These are phyloP conservation scores for Drosophila ochracea DNA, from an alignment of 2,888 invertebrate genomes.

Conservation along the genomic window DNA sequence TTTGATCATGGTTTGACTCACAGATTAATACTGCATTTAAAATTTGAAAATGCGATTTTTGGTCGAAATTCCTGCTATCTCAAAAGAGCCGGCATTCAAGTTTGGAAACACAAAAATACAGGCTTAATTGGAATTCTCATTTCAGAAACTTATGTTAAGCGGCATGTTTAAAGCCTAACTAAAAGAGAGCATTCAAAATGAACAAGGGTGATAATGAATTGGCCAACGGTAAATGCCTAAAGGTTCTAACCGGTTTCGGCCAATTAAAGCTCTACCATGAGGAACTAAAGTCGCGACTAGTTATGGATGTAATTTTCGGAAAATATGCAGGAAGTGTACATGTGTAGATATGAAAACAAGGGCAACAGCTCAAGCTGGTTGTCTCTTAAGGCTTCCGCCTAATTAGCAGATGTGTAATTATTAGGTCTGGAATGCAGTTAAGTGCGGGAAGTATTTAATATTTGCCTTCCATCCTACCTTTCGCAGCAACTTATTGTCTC, in stretches of 20 bases:
- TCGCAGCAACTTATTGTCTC: constrained; percentile 70
- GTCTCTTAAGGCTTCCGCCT: constrained; percentile 62
- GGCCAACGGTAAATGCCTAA: constrained; percentile 19
- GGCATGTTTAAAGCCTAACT: neutral
- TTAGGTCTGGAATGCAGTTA: constrained; percentile 31
- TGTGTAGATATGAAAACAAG: neutral
- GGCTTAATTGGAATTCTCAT: neutral
- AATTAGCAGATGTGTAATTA: constrained; percentile 65
- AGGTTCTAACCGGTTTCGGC: constrained; percentile 13
- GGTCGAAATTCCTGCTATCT: neutral
- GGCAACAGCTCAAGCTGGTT: neutral
- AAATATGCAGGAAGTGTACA: neutral
- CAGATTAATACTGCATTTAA: neutral
- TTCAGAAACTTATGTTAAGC: constrained; percentile 9
- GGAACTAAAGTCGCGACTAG: constrained; percentile 9
- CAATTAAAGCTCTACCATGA: neutral
- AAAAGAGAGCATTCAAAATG: neutral
- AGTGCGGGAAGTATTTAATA: constrained; percentile 8
- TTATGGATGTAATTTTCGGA: neutral
- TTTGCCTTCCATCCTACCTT: constrained; percentile 68
- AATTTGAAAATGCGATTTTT: neutral
- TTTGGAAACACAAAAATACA: neutral
- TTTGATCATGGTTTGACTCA: neutral
- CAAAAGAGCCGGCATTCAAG: neutral
- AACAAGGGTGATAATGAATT: neutral